A percentile compares a stretch with the other conserved stretches of the same genome.
These are phyloP conservation scores for Odontamblyopus lacepedii DNA, from an alignment of 2,797 vertebrate genomes.

Conservation along the genomic window DNA sequence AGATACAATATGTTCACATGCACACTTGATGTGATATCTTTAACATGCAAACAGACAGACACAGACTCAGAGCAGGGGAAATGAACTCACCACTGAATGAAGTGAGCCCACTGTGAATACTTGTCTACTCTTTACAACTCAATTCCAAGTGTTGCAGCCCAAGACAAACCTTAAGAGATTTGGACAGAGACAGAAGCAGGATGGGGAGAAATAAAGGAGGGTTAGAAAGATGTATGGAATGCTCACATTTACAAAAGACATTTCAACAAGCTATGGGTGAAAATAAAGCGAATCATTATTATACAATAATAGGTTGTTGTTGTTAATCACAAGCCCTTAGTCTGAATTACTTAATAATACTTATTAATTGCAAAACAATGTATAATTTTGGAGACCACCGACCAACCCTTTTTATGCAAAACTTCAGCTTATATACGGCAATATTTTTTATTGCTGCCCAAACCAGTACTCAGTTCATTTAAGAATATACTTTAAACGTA, in stretches of 20 bases:
- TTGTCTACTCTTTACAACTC: constrained; percentile 74
- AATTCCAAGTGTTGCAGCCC: constrained; percentile 70
- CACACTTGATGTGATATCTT: constrained; percentile 56
- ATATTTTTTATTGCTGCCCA: too few species aligned
- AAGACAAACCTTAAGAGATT: constrained; percentile 71
- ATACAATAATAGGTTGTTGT: not conserved
- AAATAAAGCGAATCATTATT: not conserved
- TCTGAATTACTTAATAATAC: too few species aligned
- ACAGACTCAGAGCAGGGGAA: constrained; percentile 62
- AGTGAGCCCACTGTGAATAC: constrained; percentile 70
- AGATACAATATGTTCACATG: constrained; percentile 41
- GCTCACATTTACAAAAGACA: constrained; percentile 21
- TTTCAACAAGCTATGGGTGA: constrained; percentile 17
- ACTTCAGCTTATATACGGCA: too few species aligned
- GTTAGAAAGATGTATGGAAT: constrained; percentile 17
- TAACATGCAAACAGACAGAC: constrained; percentile 74
- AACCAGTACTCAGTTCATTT: too few species aligned
- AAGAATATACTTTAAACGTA: too few species aligned
- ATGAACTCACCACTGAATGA: constrained; percentile 75
- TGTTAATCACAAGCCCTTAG: too few species aligned
- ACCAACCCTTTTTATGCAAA: too few species aligned
- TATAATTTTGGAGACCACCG: too few species aligned
- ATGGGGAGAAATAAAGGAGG: constrained; percentile 24
- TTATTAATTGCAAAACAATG: too few species aligned
- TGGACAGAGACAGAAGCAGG: constrained; percentile 47